A percentile compares a stretch with the other conserved stretches of the same genome.
These are phyloP conservation scores for Nycteola revayana DNA, from an alignment of 2,888 invertebrate genomes.

Conservation along the genomic window DNA sequence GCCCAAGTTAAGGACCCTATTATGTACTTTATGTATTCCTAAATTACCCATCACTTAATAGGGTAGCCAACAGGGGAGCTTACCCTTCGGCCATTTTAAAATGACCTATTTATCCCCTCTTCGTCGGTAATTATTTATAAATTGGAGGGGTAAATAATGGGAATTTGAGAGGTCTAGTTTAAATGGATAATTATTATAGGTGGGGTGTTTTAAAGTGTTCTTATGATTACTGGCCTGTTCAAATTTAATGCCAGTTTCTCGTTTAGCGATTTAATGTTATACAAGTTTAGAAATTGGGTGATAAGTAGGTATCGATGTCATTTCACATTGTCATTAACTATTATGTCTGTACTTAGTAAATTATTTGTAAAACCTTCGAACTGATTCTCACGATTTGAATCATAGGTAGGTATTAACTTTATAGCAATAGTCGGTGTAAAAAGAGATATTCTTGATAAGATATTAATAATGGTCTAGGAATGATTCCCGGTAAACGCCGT, in stretches of 20 bases:
- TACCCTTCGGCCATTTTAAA: conserved; percentile 52
- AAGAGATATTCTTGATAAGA: too few relatives aligned
- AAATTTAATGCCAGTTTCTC: conserved; percentile 70
- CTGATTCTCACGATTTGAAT: too few relatives aligned
- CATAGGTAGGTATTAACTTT: too few relatives aligned
- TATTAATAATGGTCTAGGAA: too few relatives aligned
- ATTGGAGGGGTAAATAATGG: conserved; percentile 19
- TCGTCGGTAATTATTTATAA: conserved; percentile 20
- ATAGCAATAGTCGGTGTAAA: too few relatives aligned
- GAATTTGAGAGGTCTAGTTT: conserved; percentile 40
- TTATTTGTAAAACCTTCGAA: too few relatives aligned
- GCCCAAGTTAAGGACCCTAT: conserved; percentile 76
- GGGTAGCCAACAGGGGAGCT: conserved; percentile 63
- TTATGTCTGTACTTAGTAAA: too few relatives aligned
- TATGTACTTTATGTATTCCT: conserved; percentile 82
- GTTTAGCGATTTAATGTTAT: conserved; percentile 46
- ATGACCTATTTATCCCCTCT: conserved; percentile 40
- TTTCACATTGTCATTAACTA: too few relatives aligned
- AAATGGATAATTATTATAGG: conserved; percentile 50
- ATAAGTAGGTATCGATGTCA: conserved; percentile 39
- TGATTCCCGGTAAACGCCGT: too few relatives aligned
- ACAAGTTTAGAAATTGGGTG: conserved; percentile 56
- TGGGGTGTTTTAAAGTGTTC: conserved; percentile 74
- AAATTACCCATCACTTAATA: conserved; percentile 82
- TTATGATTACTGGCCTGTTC: conserved; percentile 75